Percentiles rank a stretch among this genome's conserved stretches.
Evolutionary conservation across 1,140 invertebrate genomes (phyloP).

Genomic region (Macrobrachium rosenbergii): DNA sequence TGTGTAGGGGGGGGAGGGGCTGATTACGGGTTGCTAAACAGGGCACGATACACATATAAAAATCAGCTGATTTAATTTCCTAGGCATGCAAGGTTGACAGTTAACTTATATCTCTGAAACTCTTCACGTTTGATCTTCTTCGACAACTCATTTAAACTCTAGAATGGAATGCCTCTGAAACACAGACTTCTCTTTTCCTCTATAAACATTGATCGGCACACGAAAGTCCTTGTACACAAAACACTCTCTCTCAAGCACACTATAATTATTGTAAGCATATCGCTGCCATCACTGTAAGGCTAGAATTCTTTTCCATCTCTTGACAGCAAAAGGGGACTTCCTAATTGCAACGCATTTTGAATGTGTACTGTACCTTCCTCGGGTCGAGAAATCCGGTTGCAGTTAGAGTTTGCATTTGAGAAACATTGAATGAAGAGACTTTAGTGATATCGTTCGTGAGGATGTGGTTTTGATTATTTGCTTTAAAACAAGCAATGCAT

Average conservation of each 20-base stretch:
- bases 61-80: slow-evolving; percentile 28
- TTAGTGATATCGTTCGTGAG: too few species aligned
- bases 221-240: not conserved
- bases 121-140: slow-evolving; percentile 28
- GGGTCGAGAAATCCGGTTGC: too few species aligned
- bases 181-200: slow-evolving; percentile 21
- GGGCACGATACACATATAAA: slow-evolving; percentile 36
- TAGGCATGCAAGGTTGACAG: slow-evolving; percentile 52
- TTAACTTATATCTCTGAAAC: slow-evolving; percentile 36
- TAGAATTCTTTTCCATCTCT: slow-evolving; percentile 48
- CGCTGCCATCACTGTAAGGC: slow-evolving; percentile 4
- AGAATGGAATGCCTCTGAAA: slow-evolving; percentile 16
- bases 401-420: too few species aligned
- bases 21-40: slow-evolving; percentile 4
- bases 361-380: too few species aligned
- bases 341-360: not conserved
- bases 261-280: slow-evolving; percentile 33
- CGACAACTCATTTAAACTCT: slow-evolving; percentile 25
- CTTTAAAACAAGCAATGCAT: not conserved
- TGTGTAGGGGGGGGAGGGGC: too few species aligned
- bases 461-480: not conserved
- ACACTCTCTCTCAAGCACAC: slow-evolving; percentile 53
- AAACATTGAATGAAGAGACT: too few species aligned
- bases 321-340: slow-evolving; percentile 34
- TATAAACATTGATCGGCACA: slow-evolving; percentile 29